Base-by-base conservation (phyloP, 2,113 vertebrate species). In the Odocoileus virginianus region DNA sequence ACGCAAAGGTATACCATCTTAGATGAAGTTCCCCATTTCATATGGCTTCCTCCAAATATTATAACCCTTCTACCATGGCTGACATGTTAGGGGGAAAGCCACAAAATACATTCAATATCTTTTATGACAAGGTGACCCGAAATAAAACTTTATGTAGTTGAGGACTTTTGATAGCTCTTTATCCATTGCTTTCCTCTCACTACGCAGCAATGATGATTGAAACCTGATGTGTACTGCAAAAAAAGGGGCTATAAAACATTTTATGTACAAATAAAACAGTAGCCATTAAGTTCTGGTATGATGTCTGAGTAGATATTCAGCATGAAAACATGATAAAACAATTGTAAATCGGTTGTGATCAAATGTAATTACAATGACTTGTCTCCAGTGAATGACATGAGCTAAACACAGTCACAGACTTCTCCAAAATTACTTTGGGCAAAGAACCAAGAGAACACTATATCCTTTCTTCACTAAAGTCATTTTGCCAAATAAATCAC, bases 211-310 rank as follows among this genome's bases (percentile, higher is more conserved):
- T n/a, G 54, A 97, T 99, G 98, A 99, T 98, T 99, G 98, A 99
- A 99, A 99, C 99, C 99, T 93, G 98, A 99, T 99, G 98, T 98
- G 97, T 98, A 97, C 97, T 98, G 96, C 95, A 98, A 97, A 98
- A 54, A 98, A 98, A 98, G 25, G 71, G 94, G 94, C 98, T 87
- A 94, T 99, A 99, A 99, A 99, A 98, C 96, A 96, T 98, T 99
- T 99, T 99, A 99, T 90, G 85, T 98, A 98, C 98, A 99, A 98
- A 98, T 99, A 99, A 99, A 99, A 99, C 98, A 99, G 99, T 99
- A 99, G 98, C 99, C 98, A 99, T 99, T 99, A 99, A 98, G 98
- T 98, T 99, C 97, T 98, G 98, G 98, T 99, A 98, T 98, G 98
- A 99, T 98, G 98, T 98, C 99, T 98, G 98, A 98, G 98, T 97